phyloP scores from a whole-genome alignment of 1,140 invertebrate genomes.

The Temnothorax curvispinosus region DNA sequence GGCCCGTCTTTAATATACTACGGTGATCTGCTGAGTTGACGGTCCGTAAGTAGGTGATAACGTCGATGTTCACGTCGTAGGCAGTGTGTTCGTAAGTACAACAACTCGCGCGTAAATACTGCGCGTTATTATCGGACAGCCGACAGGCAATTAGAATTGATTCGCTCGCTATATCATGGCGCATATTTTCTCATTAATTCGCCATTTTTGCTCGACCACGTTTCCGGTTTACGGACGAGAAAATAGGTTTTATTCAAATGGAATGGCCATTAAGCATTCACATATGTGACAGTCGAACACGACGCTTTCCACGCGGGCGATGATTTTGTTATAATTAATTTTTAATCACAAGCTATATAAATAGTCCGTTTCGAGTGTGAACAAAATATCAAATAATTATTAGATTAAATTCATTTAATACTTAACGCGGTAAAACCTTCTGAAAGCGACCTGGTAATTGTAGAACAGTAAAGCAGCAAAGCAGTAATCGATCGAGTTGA shows the following conservation, averaged over 20 bases:
- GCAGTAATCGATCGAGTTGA: neutral
- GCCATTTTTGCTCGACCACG: neutral
- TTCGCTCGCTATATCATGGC: neutral
- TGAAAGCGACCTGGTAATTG: neutral
- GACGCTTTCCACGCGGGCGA: neutral
- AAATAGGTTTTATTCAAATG: neutral
- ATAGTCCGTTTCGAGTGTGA: neutral
- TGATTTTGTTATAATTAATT: slow-evolving; percentile 29
- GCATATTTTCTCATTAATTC: slow-evolving; percentile 28
- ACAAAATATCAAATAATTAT: neutral
- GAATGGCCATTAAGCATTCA: neutral
- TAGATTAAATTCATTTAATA: neutral
- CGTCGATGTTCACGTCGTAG: neutral
- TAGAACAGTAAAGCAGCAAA: neutral
- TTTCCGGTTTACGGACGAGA: neutral
- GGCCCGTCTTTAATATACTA: neutral
- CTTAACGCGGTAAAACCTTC: neutral
- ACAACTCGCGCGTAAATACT: neutral
- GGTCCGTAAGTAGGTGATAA: neutral
- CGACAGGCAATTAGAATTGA: neutral
- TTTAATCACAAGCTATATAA: neutral
- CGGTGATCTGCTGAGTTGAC: slow-evolving; percentile 32
- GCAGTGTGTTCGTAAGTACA: slow-evolving; percentile 15
- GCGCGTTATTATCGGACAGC: neutral
- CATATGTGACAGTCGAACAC: neutral